These are phyloP conservation scores for Palythoa grandiflora DNA, from an alignment of 92 coral and sea anemone species.

Conservation along the genomic window DNA sequence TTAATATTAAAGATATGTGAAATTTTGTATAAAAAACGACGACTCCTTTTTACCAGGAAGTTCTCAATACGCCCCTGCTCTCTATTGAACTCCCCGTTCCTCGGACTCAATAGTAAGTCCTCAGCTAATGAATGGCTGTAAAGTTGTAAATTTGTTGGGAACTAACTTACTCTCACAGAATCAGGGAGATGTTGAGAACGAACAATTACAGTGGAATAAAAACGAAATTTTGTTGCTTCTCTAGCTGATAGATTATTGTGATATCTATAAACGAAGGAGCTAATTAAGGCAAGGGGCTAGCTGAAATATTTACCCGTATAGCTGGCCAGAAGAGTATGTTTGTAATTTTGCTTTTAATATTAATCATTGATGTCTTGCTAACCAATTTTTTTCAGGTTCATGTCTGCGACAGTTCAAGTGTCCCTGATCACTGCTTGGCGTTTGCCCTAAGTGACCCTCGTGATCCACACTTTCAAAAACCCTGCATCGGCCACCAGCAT, in stretches of 20 bases:
- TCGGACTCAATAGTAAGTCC: constrained; percentile 4
- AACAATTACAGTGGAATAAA: constrained; percentile 6
- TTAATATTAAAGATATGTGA: constrained; percentile 10
- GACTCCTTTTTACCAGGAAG: constrained; percentile 31
- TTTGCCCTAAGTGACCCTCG: constrained; percentile 33
- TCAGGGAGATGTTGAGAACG: constrained; percentile 3
- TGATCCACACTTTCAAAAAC: constrained; percentile 33
- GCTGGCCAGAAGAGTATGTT: constrained; percentile 8
- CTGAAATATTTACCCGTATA: constrained; percentile 5
- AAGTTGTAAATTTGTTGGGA: constrained; percentile 14
- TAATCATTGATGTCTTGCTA: not conserved
- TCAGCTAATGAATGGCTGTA: constrained; percentile 5
- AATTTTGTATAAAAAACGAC: constrained; percentile 10
- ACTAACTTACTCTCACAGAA: constrained; percentile 15
- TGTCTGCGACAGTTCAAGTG: constrained; percentile 31
- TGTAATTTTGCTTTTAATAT: not conserved
- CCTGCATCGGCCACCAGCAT: constrained; percentile 15
- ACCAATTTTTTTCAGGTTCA: constrained; percentile 11
- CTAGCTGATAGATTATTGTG: constrained; percentile 12
- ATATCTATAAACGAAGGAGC: constrained; percentile 5
- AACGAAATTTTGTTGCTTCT: constrained; percentile 6
- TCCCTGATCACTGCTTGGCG: constrained; percentile 29
- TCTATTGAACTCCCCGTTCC: constrained; percentile 5
- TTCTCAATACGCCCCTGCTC: not conserved
- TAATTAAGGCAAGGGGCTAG: constrained; percentile 13